phyloP scores from a whole-genome alignment of 1,140 invertebrate species.

The Pseudomyrmex concolor region DNA sequence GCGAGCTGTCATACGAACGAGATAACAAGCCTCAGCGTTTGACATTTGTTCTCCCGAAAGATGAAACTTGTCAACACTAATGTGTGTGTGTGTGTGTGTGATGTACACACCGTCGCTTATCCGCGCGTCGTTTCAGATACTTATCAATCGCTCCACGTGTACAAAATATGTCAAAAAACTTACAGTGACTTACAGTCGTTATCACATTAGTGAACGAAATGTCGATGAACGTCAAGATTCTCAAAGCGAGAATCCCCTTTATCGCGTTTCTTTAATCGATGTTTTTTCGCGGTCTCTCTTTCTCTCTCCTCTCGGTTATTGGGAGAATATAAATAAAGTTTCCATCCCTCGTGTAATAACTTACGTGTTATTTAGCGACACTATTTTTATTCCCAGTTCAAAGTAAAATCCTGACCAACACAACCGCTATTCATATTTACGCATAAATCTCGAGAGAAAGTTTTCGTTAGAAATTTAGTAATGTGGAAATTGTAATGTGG shows the following conservation, averaged over 20 bases:
- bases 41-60: too few species aligned
- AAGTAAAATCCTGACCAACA: constrained; percentile 23
- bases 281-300: background rate
- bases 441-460: background rate
- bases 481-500: too few species aligned
- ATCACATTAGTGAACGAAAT: background rate
- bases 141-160: too few species aligned
- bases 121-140: too few species aligned
- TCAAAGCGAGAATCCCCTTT: background rate
- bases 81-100: too few species aligned
- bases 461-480: background rate
- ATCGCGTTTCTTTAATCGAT: constrained; percentile 26
- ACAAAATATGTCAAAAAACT: too few species aligned
- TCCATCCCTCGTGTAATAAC: constrained; percentile 31
- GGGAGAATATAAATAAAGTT: constrained; percentile 43
- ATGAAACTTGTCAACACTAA: too few species aligned
- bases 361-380: constrained; percentile 35
- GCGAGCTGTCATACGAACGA: too few species aligned
- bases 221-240: background rate
- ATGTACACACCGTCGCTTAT: too few species aligned
- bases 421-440: background rate
- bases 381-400: constrained; percentile 48
- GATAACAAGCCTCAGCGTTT: too few species aligned
- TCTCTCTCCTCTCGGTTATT: constrained; percentile 17
- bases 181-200: too few species aligned